These are phyloP conservation scores for Emmelina monodactyla DNA, from an alignment of 2,888 invertebrate genomes.

Conservation along the genomic window DNA sequence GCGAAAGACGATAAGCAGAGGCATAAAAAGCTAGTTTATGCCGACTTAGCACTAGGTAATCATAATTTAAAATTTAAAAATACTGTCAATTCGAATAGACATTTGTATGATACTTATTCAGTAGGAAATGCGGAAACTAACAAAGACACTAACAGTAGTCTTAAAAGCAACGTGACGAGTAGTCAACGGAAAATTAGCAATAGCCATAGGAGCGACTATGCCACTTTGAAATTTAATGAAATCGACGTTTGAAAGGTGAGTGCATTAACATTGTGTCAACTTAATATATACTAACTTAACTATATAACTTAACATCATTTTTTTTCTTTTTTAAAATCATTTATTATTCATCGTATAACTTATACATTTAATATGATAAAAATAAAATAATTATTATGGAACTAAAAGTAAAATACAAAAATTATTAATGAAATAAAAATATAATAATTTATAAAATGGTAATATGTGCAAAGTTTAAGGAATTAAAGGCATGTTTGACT, in stretches of 20 bases:
- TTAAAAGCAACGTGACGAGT: constrained; percentile 42
- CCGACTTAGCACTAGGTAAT: constrained; percentile 62
- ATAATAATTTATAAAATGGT: too few species aligned
- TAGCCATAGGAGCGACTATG: constrained; percentile 49
- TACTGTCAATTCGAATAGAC: constrained; percentile 65
- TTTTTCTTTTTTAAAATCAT: too few species aligned
- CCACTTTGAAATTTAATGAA: constrained; percentile 60
- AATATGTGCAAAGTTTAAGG: constrained; percentile 10
- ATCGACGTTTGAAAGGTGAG: constrained; percentile 62
- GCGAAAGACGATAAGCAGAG: constrained; percentile 50
- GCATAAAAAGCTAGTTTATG: constrained; percentile 61
- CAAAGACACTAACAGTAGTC: constrained; percentile 45
- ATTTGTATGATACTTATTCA: constrained; percentile 60
- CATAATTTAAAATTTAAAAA: constrained; percentile 66
- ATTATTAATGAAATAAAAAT: too few species aligned
- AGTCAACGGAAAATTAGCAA: constrained; percentile 35
- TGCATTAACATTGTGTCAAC: too few species aligned
- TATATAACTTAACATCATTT: too few species aligned
- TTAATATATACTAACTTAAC: too few species aligned
- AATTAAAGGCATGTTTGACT: constrained; percentile 3
- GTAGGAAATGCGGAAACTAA: constrained; percentile 48
- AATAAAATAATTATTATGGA: too few species aligned
- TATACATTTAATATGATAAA: too few species aligned
- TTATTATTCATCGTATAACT: too few species aligned
- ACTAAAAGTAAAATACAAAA: too few species aligned